Conservation (phyloP, 2,113 vertebrate species). For the Coturnix japonica region DNA sequence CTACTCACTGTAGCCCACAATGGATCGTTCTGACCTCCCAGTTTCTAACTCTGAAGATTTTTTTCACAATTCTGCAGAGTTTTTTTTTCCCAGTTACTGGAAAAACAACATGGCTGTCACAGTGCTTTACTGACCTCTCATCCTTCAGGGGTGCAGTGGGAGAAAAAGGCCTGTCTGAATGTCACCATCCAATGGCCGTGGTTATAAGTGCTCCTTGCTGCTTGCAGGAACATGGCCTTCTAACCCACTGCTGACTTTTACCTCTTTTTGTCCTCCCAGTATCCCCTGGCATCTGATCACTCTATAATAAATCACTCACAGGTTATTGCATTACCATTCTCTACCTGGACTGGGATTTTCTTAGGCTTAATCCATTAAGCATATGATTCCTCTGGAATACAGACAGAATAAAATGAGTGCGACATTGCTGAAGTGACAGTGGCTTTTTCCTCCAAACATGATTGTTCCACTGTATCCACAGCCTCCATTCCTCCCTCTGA, state of each 20-base stretch:
- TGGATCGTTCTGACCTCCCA: neutral
- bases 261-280: neutral
- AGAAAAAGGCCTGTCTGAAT: accelerated
- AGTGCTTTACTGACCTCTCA: neutral
- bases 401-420: constrained; percentile 24
- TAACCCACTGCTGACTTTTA: neutral
- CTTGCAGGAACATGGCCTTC: neutral
- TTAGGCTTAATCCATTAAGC: constrained; percentile 22
- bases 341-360: constrained; percentile 22
- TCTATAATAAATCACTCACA: neutral
- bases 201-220: neutral
- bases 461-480: neutral
- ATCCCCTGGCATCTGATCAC: neutral
- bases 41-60: neutral
- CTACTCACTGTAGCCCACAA: neutral
- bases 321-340: constrained; percentile 1
- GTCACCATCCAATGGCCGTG: accelerated
- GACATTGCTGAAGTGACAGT: neutral
- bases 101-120: neutral
- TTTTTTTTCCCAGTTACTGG: too few species aligned
- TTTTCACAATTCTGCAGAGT: neutral
- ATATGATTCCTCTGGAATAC: constrained; percentile 21
- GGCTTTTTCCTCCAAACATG: neutral
- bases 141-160: neutral
- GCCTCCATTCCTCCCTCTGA: neutral